These are phyloP conservation scores for Pachycephala philippinensis DNA, from an alignment of 2,113 vertebrate genomes.

Conservation along the genomic window DNA sequence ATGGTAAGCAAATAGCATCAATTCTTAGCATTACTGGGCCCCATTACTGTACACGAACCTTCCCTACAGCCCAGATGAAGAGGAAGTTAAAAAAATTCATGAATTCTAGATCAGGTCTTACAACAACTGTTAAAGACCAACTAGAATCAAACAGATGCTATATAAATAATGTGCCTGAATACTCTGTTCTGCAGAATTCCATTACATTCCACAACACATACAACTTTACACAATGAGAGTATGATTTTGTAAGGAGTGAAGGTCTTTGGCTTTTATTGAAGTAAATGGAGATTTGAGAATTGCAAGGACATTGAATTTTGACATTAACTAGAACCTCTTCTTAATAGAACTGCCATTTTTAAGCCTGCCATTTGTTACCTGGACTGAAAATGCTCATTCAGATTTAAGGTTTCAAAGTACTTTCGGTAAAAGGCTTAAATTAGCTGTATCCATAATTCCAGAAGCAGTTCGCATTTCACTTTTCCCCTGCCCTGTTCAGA, in stretches of 20 bases:
- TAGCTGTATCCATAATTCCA: background rate
- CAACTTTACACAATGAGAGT: background rate
- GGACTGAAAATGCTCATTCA: background rate
- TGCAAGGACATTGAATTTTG: background rate
- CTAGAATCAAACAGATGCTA: background rate
- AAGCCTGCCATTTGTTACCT: background rate
- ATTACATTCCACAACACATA: background rate
- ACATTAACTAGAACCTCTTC: background rate
- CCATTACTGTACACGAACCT: background rate
- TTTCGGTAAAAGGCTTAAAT: background rate
- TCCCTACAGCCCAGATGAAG: background rate
- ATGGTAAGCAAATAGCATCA: background rate
- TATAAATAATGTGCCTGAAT: background rate
- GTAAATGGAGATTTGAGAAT: background rate
- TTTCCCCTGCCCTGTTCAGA: background rate
- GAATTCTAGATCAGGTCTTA: background rate
- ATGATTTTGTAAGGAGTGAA: background rate
- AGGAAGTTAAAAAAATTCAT: background rate
- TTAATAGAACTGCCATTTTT: background rate
- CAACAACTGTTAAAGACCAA: background rate
- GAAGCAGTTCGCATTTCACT: rapidly evolving
- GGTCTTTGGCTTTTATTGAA: background rate
- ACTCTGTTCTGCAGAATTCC: background rate
- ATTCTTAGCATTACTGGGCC: background rate
- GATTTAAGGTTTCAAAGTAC: background rate